Evolutionary conservation across 1,140 invertebrate species (phyloP).

Genomic region (Diorhabda elongata): DNA sequence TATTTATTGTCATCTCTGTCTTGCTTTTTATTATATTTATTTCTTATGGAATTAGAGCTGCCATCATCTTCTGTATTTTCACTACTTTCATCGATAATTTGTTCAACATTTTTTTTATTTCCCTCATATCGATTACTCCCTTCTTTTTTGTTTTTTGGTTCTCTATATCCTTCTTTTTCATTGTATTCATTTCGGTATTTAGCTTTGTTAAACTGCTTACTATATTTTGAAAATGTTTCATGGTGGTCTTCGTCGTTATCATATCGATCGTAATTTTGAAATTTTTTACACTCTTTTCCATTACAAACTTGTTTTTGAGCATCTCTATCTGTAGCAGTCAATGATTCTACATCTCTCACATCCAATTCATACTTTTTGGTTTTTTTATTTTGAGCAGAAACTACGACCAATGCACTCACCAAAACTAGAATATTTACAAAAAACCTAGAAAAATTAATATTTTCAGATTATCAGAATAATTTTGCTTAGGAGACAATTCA

Average conservation of each 20-base stretch:
- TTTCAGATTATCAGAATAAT: too few relatives aligned
- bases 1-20: not conserved
- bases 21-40: not conserved
- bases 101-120: conserved; percentile 3
- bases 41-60: not conserved
- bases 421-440: too few relatives aligned
- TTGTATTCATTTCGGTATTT: not conserved
- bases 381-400: not conserved
- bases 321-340: not conserved
- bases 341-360: not conserved
- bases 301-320: not conserved
- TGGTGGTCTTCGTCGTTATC: not conserved
- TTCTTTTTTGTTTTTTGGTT: not conserved
- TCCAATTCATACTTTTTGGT: not conserved
- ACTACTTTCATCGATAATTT: not conserved
- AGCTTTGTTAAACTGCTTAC: not conserved
- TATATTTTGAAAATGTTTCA: not conserved
- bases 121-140: not conserved
- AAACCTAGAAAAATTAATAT: too few relatives aligned
- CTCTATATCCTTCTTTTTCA: not conserved
- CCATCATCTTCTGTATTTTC: not conserved
- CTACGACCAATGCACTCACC: not conserved
- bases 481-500: too few relatives aligned
- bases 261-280: not conserved
- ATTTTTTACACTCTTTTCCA: not conserved